Percentiles rank a stretch among this genome's conserved stretches.
phyloP scores from a whole-genome alignment of 1,140 invertebrate species.

The Drosophila biarmipes region DNA sequence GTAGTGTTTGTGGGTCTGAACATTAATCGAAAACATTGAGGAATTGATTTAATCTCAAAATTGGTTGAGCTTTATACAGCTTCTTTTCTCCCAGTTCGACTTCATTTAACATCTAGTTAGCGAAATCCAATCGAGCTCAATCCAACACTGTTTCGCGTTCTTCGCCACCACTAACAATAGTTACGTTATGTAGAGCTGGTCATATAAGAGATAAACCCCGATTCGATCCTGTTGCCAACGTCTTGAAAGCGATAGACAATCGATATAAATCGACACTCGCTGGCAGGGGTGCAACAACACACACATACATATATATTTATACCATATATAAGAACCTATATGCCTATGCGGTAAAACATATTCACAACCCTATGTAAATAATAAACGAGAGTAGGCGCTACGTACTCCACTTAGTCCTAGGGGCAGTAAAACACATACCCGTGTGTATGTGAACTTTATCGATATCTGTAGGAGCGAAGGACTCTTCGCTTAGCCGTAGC shows the following conservation, averaged over 20 bases:
- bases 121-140: neutral
- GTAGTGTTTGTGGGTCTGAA: neutral
- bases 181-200: slow-evolving; percentile 46
- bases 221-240: slow-evolving; percentile 19
- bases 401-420: slow-evolving; percentile 39
- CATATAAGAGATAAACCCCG: slow-evolving; percentile 44
- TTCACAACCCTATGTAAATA: slow-evolving; percentile 54
- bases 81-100: neutral
- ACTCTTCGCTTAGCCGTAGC: slow-evolving; percentile 6
- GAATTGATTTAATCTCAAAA: neutral
- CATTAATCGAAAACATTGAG: neutral
- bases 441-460: slow-evolving; percentile 10
- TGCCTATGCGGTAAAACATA: slow-evolving; percentile 23
- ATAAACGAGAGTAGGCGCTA: slow-evolving; percentile 27
- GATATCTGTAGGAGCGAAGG: slow-evolving; percentile 10
- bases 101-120: neutral
- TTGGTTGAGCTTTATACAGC: neutral
- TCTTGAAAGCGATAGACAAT: slow-evolving; percentile 11
- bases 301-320: slow-evolving; percentile 25
- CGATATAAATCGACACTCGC: slow-evolving; percentile 24
- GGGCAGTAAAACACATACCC: slow-evolving; percentile 20
- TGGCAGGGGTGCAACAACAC: slow-evolving; percentile 16
- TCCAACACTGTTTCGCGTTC: slow-evolving; percentile 5
- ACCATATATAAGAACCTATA: slow-evolving; percentile 46
- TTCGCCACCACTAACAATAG: slow-evolving; percentile 22